Base-by-base conservation (phyloP, 2,113 vertebrate species). In the Sebastes fasciatus region DNA sequence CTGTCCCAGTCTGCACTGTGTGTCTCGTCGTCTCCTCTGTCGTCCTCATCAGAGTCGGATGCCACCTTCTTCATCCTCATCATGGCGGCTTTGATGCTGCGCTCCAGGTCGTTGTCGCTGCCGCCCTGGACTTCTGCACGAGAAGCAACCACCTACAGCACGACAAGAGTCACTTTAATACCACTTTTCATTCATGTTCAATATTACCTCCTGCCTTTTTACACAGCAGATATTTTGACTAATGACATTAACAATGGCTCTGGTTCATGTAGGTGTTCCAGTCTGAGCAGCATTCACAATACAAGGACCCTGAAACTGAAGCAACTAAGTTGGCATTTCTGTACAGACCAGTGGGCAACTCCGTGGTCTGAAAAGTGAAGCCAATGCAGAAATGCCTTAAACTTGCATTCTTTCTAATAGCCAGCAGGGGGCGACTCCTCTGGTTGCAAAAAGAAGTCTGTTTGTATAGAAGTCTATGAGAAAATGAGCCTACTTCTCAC, bases 21-120 rank as follows among this genome's bases (percentile, higher is more conserved):
- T 4, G 34, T 79, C 13, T 86, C 82, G 0, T 94, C 92, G 95
- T 94, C 90, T 46, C 77, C 68, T 74, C 83, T 58, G 61, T 92
- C 91, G 10, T 96, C 96, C 4, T 97, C 96, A 1, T 98, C 97
- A 12, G 97, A 99, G 89, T 98, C 98, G 0, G 96, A 93, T 0
- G 98, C 96, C 69, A 97, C 96, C 71, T 95, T 97, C 94, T 98
- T 97, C 95, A 99, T 99, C 90, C 98, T 96, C 94, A 97, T 93
- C 91, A 99, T 98, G 76, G 95, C 98, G 0, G 96, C 97, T 89
- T 96, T 96, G 90, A 99, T 99, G 93, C 97, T 99, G 11, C 85
- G 95, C 94, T 99, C 96, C 8, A 99, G 94, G 77, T 99, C 97
- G 0, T 87, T 96, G 86, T 94, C 62, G 0, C 49, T 17, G 4